A percentile compares a stretch with the other conserved stretches of the same genome.
Evolutionary conservation across 1,140 invertebrate species (phyloP).

Genomic region (Chrysoperla carnea): DNA sequence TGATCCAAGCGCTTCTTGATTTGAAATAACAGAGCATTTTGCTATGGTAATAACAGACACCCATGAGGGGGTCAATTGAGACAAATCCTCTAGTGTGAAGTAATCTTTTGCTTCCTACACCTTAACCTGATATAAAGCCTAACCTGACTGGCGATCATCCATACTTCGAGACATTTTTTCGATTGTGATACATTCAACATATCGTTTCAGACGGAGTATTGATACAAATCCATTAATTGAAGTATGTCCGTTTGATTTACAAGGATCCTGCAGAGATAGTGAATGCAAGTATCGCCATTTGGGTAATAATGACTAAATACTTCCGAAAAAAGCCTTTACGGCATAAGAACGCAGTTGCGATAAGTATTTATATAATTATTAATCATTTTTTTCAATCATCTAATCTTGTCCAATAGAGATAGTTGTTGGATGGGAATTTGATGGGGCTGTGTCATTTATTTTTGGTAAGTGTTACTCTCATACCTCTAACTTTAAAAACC

Average conservation of each 20-base stretch:
- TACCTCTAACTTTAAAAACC: background rate
- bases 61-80: too few species aligned
- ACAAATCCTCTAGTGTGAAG: too few species aligned
- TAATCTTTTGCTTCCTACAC: too few species aligned
- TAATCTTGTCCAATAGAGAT: background rate
- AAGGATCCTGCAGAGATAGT: constrained; percentile 12
- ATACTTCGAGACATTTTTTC: background rate
- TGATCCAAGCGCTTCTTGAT: too few species aligned
- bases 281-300: constrained; percentile 14
- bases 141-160: too few species aligned
- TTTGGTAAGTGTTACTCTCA: background rate
- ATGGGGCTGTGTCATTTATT: background rate
- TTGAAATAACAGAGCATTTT: too few species aligned
- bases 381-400: background rate
- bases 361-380: background rate
- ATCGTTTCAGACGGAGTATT: too few species aligned
- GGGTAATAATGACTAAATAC: background rate
- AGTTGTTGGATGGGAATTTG: background rate
- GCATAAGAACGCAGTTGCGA: too few species aligned
- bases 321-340: background rate
- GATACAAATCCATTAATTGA: constrained; percentile 8
- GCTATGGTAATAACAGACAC: too few species aligned
- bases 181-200: too few species aligned
- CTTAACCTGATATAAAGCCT: too few species aligned
- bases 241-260: constrained; percentile 14